Percentiles rank a stretch among this genome's conserved stretches.
Evolutionary conservation across 2,113 vertebrate genomes (phyloP).

Genomic region (Rafetus swinhoei): DNA sequence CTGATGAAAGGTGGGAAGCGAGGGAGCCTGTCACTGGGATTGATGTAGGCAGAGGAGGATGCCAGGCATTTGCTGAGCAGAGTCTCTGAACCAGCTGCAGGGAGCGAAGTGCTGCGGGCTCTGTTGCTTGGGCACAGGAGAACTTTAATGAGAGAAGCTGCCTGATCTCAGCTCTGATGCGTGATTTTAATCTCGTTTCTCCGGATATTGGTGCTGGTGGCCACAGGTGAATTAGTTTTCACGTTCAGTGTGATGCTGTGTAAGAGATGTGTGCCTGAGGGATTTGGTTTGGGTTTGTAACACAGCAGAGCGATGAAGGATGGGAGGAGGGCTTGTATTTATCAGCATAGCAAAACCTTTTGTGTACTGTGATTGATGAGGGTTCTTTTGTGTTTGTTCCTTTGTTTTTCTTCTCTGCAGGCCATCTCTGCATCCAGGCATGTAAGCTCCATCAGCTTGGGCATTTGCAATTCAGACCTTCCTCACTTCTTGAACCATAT

Average conservation of each 20-base stretch:
- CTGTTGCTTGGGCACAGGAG: not conserved
- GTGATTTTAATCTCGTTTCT: not conserved
- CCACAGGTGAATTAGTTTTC: constrained; percentile 41
- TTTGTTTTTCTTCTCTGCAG: constrained; percentile 1
- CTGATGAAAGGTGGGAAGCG: not conserved
- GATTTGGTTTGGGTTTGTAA: not conserved
- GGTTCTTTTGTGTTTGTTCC: not conserved
- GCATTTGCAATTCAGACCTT: not conserved
- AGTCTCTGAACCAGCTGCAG: not conserved
- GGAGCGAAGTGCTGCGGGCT: not conserved
- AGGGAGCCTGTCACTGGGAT: not conserved
- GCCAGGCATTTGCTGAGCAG: not conserved
- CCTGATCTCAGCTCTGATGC: not conserved
- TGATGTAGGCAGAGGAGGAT: not conserved
- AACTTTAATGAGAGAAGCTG: not conserved
- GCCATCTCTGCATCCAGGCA: not conserved
- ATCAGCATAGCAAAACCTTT: not conserved
- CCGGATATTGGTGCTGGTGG: constrained; percentile 7
- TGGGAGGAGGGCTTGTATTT: not conserved
- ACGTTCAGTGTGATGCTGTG: not conserved
- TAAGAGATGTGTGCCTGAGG: not conserved
- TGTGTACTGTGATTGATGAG: not conserved
- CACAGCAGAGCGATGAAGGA: not conserved
- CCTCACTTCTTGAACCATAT: not conserved
- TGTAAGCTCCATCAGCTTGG: not conserved